Percentiles rank a stretch among this genome's conserved stretches.
Conservation (phyloP, 2,113 vertebrate species). For the Brienomyrus brachyistius region DNA sequence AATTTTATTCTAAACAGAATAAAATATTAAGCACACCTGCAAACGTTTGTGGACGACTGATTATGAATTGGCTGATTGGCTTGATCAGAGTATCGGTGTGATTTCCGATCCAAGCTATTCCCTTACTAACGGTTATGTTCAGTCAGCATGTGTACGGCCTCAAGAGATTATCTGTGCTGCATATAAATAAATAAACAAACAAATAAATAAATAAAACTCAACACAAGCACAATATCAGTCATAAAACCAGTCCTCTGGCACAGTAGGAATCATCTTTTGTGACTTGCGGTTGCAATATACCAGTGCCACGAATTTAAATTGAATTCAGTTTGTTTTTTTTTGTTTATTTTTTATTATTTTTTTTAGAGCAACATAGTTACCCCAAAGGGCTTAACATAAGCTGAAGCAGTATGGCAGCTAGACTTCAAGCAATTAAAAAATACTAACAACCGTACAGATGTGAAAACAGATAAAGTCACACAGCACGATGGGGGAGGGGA, state of each 20-base stretch:
- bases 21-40: neutral
- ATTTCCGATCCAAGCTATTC: neutral
- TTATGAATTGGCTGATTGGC: neutral
- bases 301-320: neutral
- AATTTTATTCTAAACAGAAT: neutral
- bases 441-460: neutral
- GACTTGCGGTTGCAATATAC: neutral
- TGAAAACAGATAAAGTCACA: neutral
- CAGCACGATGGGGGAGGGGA: neutral
- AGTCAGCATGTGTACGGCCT: neutral
- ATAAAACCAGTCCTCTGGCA: neutral
- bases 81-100: neutral
- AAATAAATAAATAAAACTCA: neutral
- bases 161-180: neutral
- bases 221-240: neutral
- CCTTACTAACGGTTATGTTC: neutral
- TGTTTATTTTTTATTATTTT: neutral
- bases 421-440: neutral
- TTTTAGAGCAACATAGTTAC: neutral
- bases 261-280: neutral
- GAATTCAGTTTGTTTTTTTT: neutral
- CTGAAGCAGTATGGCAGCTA: neutral
- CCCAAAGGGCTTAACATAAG: neutral
- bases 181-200: constrained; percentile 1
- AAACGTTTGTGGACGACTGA: neutral